Evolutionary conservation across 2,113 vertebrate genomes (phyloP).

Genomic region (Clarias batrachus): DNA sequence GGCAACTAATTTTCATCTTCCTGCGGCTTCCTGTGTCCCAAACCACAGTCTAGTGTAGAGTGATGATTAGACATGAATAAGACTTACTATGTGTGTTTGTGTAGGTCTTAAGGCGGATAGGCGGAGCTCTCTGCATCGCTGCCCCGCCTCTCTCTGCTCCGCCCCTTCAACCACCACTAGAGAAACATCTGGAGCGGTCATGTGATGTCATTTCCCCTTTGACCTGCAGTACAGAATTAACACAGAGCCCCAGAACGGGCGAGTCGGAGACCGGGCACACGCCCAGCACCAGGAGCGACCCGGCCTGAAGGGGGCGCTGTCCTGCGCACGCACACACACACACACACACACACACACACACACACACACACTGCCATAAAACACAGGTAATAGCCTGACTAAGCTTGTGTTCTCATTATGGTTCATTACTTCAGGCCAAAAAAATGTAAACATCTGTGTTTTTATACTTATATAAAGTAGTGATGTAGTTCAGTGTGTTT

Average conservation of each 20-base stretch:
- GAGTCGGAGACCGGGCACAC: conserved; percentile 74
- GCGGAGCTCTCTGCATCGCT: conserved; percentile 81
- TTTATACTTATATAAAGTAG: neutral
- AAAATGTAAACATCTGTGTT: neutral
- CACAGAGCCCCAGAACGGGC: conserved; percentile 71
- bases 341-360: neutral
- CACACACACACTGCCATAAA: neutral
- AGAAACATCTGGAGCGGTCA: conserved; percentile 76
- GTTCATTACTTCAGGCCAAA: neutral
- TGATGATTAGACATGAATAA: neutral
- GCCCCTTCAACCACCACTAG: conserved; percentile 67
- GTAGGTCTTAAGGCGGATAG: conserved; percentile 84
- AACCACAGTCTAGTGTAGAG: neutral
- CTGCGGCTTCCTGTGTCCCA: neutral
- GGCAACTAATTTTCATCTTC: neutral
- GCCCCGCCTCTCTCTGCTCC: conserved; percentile 74
- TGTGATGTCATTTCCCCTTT: conserved; percentile 76
- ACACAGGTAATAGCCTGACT: neutral
- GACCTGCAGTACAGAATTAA: conserved; percentile 76
- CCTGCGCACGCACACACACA: neutral
- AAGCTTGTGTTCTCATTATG: neutral
- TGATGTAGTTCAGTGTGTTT: neutral
- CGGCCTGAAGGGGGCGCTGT: conserved; percentile 51
- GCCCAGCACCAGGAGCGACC: conserved; percentile 70
- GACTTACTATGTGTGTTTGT: neutral